Conservation (phyloP, 2,113 vertebrate species). For the Hippocampus zosterae region DNA sequence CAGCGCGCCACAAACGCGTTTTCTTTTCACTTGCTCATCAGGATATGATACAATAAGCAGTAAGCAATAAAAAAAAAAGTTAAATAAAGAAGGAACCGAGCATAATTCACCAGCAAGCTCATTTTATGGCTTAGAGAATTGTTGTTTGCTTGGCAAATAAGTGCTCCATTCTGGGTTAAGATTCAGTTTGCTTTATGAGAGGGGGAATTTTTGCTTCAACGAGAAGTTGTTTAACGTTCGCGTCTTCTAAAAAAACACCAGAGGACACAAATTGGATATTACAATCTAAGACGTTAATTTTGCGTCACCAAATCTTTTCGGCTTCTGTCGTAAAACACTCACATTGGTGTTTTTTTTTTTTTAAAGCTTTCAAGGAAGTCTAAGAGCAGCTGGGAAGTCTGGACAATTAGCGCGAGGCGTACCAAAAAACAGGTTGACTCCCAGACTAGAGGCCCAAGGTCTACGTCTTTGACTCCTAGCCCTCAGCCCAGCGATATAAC, state of each 20-base stretch:
- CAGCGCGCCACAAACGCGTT: slow-evolving; percentile 4
- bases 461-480: slow-evolving; percentile 46
- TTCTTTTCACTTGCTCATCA: slow-evolving; percentile 1
- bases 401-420: slow-evolving; percentile 56
- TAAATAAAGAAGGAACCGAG: neutral
- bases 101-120: neutral
- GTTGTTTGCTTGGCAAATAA: slow-evolving; percentile 9
- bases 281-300: neutral
- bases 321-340: neutral
- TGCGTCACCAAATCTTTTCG: neutral
- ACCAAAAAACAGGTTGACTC: slow-evolving; percentile 46
- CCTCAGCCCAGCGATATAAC: slow-evolving; percentile 56
- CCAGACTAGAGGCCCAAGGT: slow-evolving; percentile 48
- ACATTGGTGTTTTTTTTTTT: neutral
- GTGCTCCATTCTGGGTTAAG: neutral
- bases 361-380: neutral
- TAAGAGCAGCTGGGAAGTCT: slow-evolving; percentile 11
- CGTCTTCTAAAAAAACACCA: neutral
- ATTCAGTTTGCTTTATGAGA: neutral
- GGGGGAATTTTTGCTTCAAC: neutral
- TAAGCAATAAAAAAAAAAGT: neutral
- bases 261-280: neutral
- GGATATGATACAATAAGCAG: slow-evolving; percentile 1
- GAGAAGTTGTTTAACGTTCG: neutral
- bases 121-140: neutral